Evolutionary conservation across 2,888 invertebrate genomes (phyloP).

Genomic region (Caenorhabditis sp.): DNA sequence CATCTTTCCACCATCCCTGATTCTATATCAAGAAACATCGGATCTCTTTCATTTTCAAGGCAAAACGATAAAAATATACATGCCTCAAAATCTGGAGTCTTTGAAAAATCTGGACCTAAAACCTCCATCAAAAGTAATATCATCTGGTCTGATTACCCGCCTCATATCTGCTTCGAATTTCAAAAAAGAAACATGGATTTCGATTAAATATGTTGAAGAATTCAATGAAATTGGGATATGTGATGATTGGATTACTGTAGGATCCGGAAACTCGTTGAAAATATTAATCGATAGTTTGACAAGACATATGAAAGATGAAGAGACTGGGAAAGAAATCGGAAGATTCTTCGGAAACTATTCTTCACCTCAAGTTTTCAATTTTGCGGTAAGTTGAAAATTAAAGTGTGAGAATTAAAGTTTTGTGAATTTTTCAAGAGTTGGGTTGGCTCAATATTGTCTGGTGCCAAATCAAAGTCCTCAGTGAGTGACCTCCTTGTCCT

Average conservation of each 20-base stretch:
- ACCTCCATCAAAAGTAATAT: slow-evolving; percentile 19
- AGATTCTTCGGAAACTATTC: slow-evolving; percentile 64
- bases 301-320: not conserved
- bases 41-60: slow-evolving; percentile 59
- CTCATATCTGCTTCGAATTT: slow-evolving; percentile 7
- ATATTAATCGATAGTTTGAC: not conserved
- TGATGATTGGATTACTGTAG: slow-evolving; percentile 78
- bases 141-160: slow-evolving; percentile 47
- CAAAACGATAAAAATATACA: slow-evolving; percentile 4
- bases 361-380: slow-evolving; percentile 72
- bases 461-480: slow-evolving; percentile 47
- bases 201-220: slow-evolving; percentile 25
- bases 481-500: slow-evolving; percentile 72
- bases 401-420: not conserved
- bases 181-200: slow-evolving; percentile 23
- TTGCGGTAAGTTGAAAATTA: slow-evolving; percentile 29
- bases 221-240: slow-evolving; percentile 73
- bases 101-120: slow-evolving; percentile 5
- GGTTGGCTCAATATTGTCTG: slow-evolving; percentile 72
- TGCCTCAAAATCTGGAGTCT: slow-evolving; percentile 31
- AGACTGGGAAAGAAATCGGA: not conserved
- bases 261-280: slow-evolving; percentile 71
- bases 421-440: slow-evolving; percentile 37
- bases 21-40: slow-evolving; percentile 6
- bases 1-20: slow-evolving; percentile 87